Evolutionary conservation across 2,797 vertebrate genomes (phyloP).

Genomic region (Molossus alvarezi): DNA sequence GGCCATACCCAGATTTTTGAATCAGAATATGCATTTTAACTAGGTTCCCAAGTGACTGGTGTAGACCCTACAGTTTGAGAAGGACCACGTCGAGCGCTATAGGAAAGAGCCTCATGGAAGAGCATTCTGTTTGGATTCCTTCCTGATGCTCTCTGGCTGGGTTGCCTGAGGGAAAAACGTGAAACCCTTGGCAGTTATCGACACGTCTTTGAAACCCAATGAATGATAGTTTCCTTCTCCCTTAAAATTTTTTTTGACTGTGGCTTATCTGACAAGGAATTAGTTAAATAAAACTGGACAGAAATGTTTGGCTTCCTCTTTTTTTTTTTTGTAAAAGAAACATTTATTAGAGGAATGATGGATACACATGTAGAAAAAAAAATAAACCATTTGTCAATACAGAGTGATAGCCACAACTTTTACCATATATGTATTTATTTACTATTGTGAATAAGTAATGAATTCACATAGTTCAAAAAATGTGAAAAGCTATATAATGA

Average conservation of each 20-base stretch:
- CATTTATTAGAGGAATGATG: background rate
- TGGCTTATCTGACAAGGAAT: background rate
- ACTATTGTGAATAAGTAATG: background rate
- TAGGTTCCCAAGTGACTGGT: background rate
- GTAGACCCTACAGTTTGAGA: background rate
- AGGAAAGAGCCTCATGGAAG: background rate
- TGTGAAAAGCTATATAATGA: background rate
- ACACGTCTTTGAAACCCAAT: background rate
- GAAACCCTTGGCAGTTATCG: background rate
- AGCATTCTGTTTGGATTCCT: background rate
- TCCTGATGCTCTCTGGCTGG: background rate
- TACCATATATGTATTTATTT: background rate
- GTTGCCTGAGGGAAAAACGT: background rate
- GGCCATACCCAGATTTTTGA: background rate
- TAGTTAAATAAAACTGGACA: background rate
- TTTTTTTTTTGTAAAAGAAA: background rate
- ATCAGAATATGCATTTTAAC: background rate
- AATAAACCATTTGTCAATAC: background rate
- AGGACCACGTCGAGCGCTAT: background rate
- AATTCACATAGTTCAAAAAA: background rate
- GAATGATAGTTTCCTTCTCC: background rate
- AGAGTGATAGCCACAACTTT: background rate
- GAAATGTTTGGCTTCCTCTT: constrained; percentile 10
- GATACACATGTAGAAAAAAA: background rate
- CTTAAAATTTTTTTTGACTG: background rate